Evolutionary conservation across 2,888 invertebrate genomes (phyloP).

Genomic region (Conchocele bisecta): DNA sequence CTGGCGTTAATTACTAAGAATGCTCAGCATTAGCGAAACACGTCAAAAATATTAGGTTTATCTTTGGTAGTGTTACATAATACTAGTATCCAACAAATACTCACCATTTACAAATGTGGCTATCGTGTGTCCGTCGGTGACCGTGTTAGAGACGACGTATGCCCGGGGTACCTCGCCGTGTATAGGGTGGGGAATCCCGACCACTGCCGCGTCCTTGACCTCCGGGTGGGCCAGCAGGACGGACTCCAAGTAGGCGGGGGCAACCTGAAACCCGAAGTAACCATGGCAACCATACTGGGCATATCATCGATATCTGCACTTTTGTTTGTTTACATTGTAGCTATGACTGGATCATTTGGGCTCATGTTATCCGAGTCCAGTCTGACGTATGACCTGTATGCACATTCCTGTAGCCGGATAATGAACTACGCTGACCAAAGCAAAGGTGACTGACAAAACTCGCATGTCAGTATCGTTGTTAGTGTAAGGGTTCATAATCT

Average conservation of each 20-base stretch:
- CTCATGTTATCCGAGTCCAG: too few species aligned
- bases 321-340: too few species aligned
- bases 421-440: too few species aligned
- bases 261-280: constrained; percentile 51
- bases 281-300: too few species aligned
- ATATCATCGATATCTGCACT: too few species aligned
- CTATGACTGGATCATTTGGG: too few species aligned
- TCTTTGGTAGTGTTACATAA: too few species aligned
- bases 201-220: constrained; percentile 67
- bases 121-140: constrained; percentile 41
- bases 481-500: too few species aligned
- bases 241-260: constrained; percentile 71
- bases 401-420: too few species aligned
- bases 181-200: constrained; percentile 63
- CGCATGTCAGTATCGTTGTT: too few species aligned
- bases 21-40: neutral
- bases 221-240: constrained; percentile 62
- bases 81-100: constrained; percentile 1
- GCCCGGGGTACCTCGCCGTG: constrained; percentile 70
- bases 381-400: too few species aligned
- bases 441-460: too few species aligned
- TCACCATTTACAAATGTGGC: constrained; percentile 61
- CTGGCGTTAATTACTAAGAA: neutral
- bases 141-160: constrained; percentile 59
- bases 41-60: neutral